A percentile compares a stretch with the other conserved stretches of the same genome.
These are phyloP conservation scores for Perdix hodgsoniae DNA, from an alignment of 2,797 vertebrate genomes.

Conservation along the genomic window DNA sequence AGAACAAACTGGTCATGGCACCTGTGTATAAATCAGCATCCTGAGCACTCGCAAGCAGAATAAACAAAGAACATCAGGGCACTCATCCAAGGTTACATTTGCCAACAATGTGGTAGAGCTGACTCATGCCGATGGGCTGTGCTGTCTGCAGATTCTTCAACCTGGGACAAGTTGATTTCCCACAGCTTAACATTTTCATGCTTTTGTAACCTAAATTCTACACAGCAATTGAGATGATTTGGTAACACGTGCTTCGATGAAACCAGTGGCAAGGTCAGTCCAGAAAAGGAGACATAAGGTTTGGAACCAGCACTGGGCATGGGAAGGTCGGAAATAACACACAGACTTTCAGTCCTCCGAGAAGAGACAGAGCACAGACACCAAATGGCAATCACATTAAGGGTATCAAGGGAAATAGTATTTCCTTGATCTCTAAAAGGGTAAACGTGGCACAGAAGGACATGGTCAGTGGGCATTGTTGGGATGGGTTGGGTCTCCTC, in stretches of 20 bases:
- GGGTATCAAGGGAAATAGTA: accelerated
- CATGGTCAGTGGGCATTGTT: too few relatives aligned
- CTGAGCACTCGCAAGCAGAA: background rate
- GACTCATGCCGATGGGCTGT: background rate
- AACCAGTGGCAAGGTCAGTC: background rate
- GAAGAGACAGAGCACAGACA: background rate
- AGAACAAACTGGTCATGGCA: accelerated
- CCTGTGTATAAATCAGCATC: accelerated
- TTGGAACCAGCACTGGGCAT: background rate
- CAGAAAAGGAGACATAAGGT: background rate
- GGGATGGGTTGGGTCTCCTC: too few relatives aligned
- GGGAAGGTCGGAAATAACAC: background rate
- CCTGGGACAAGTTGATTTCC: background rate
- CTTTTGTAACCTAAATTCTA: background rate
- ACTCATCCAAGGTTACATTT: background rate
- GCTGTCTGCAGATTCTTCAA: background rate
- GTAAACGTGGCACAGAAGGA: too few relatives aligned
- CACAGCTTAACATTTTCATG: background rate
- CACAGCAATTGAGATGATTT: background rate
- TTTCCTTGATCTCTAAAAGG: background rate
- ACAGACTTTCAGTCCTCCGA: background rate
- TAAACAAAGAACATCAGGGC: background rate
- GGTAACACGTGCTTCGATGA: accelerated
- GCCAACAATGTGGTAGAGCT: background rate
- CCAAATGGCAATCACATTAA: background rate